Percentiles rank a stretch among this genome's conserved stretches.
phyloP scores from a whole-genome alignment of 2,888 invertebrate genomes.

The Drosophila merina region DNA sequence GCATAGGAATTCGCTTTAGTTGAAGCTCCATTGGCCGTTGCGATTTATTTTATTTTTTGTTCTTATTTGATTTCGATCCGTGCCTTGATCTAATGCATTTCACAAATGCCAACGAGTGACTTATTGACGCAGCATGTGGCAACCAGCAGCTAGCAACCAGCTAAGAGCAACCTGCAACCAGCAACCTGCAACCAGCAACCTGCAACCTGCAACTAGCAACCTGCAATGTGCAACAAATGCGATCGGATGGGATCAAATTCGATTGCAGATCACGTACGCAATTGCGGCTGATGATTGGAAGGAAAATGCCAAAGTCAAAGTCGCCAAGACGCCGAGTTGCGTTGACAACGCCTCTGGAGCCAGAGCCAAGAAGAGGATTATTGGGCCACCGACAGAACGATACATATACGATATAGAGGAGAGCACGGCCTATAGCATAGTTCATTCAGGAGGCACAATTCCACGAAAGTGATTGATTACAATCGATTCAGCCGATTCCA shows the following conservation, averaged over 20 bases:
- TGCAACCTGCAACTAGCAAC: not conserved
- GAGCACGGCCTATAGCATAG: conserved; percentile 23
- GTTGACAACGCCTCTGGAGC: conserved; percentile 62
- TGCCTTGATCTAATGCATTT: conserved; percentile 49
- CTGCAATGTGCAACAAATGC: conserved; percentile 3
- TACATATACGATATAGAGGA: not conserved
- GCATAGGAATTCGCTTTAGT: conserved; percentile 33
- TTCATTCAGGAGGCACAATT: conserved; percentile 51
- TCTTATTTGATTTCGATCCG: conserved; percentile 7
- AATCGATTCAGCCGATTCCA: conserved; percentile 58
- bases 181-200: conserved; percentile 20
- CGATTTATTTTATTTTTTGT: conserved; percentile 9
- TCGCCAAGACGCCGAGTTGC: conserved; percentile 9
- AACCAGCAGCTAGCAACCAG: conserved; percentile 20
- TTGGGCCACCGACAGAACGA: conserved; percentile 37
- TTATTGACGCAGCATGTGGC: conserved; percentile 73
- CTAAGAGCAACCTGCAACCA: conserved; percentile 22
- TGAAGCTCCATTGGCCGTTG: conserved; percentile 3
- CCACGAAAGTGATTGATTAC: conserved; percentile 80
- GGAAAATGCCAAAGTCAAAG: conserved; percentile 47
- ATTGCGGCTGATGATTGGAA: conserved; percentile 72
- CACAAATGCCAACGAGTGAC: conserved; percentile 70
- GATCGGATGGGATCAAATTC: conserved; percentile 12
- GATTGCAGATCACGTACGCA: conserved; percentile 72
- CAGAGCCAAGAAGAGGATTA: conserved; percentile 21